Evolutionary conservation across 2,113 vertebrate species (phyloP).

Genomic region (Aegypius monachus): DNA sequence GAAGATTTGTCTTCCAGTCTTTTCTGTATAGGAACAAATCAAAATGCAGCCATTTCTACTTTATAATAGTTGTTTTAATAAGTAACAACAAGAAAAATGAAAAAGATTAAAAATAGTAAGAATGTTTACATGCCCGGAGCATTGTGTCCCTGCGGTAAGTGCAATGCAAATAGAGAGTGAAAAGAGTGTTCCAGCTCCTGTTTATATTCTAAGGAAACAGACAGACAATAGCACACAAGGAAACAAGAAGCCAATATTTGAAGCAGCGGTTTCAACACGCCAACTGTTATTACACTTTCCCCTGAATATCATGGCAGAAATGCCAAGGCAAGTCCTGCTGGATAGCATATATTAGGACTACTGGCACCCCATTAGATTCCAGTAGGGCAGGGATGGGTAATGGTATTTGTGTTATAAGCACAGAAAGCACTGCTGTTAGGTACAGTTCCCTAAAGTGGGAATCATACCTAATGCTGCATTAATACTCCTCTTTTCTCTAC

Average conservation of each 20-base stretch:
- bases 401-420: neutral
- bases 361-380: neutral
- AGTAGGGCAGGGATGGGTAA: neutral
- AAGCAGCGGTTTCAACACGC: neutral
- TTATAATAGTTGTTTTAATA: neutral
- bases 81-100: neutral
- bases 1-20: neutral
- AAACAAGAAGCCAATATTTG: neutral
- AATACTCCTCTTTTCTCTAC: neutral
- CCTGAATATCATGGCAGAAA: neutral
- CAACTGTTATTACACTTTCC: neutral
- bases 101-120: neutral
- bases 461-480: neutral
- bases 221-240: neutral
- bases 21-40: neutral
- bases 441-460: neutral
- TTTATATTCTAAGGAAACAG: neutral
- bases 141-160: neutral
- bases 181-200: neutral
- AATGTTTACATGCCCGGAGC: neutral
- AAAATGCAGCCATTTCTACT: neutral
- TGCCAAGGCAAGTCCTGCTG: neutral
- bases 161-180: neutral
- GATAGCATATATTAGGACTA: neutral
- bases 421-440: neutral